Base-by-base conservation (phyloP, 1,140 invertebrate genomes). In the Drosophila kepulauana region DNA sequence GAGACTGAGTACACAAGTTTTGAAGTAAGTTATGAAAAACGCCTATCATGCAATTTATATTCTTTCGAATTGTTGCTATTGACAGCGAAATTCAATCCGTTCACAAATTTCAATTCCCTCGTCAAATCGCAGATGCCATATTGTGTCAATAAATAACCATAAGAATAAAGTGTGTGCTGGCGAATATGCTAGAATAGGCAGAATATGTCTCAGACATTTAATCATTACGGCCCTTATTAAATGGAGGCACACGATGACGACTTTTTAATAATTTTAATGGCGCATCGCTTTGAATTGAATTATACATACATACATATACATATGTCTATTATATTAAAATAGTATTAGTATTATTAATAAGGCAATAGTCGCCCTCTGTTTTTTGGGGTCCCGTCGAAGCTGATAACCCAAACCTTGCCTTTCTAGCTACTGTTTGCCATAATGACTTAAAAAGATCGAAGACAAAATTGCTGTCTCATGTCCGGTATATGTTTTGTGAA, bases 41-140 rank as follows among this genome's bases (percentile, higher is more conserved):
- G 3, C 20, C 28, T 25, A 49, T 66, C 52, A 64, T 51, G 79
- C 84, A 76, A 62, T 82, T 88, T 84, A 70, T 80, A 88, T 87
- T 69, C 57, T 79, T 63, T 78, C 67, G 78, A 15, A 59, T 70
- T 89, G 7, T 57, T 81, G 80, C 73, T n/a, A 73, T 62, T 52
- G 67, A 35, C 61, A 87, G 82, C 77, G 90, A 75, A 91, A 91
- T 91, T 87, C 69, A 90, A 91, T 84, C 54, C 82, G 71, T 67
- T 33, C 56, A 70, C 33, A 52, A 70, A 57, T 75, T 74, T 80
- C 48, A 46, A 48, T 49, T 30, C 16, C 46, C 46, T 57, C 75
- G 62, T 41, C 45, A 82, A 67, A 62, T 15, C 25, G 33, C 25
- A 10, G 25, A 51, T 20, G 51, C 46, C 35, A 38, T 38, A 38